phyloP scores from a whole-genome alignment of 2,113 vertebrate species.

The Ciconia maguari region DNA sequence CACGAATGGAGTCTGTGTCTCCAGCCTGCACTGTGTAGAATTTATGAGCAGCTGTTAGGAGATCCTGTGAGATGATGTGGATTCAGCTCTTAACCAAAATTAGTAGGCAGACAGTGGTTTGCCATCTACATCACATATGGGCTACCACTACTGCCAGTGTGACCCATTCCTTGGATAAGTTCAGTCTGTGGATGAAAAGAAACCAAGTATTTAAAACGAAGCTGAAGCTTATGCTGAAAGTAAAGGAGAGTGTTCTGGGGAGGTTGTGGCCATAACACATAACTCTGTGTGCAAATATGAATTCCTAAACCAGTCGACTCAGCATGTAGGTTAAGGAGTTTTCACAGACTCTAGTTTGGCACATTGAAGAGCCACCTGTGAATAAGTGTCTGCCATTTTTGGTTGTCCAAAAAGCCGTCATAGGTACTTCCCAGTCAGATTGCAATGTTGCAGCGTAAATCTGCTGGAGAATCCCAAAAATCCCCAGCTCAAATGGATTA shows the following conservation, averaged over 20 bases:
- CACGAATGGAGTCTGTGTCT: neutral
- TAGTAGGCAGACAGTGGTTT: neutral
- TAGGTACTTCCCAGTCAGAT: neutral
- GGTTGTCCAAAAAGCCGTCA: rapidly evolving
- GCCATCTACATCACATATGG: neutral
- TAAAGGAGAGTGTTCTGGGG: neutral
- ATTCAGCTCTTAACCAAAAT: neutral
- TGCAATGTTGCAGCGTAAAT: neutral
- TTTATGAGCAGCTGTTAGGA: neutral
- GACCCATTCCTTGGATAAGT: neutral
- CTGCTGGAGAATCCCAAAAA: neutral
- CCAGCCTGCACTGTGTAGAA: neutral
- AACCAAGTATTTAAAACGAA: neutral
- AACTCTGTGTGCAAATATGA: neutral
- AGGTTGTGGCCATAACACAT: neutral
- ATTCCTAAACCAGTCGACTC: neutral
- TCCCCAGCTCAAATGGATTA: neutral
- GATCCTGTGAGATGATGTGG: neutral
- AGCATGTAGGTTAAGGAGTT: neutral
- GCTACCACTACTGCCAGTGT: neutral
- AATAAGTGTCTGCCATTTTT: neutral
- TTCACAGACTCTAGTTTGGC: neutral
- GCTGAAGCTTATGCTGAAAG: neutral
- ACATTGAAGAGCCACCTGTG: neutral
- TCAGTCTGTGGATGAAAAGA: neutral